Percentiles rank a stretch among this genome's conserved stretches.
phyloP scores from a whole-genome alignment of 2,113 vertebrate genomes.

The Shinisaurus crocodilurus region DNA sequence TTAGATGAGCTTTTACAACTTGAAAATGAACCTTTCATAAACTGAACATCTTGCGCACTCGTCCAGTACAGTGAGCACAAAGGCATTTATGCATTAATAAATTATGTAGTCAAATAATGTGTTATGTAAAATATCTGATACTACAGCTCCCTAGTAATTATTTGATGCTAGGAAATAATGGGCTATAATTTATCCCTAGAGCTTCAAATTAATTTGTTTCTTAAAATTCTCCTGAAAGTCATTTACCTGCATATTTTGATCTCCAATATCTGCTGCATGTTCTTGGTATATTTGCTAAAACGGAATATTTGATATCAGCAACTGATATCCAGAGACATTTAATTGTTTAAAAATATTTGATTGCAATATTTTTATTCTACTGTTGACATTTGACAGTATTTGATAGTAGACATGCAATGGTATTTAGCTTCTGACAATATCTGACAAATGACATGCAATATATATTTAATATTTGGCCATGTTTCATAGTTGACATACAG shows the following conservation, averaged over 20 bases:
- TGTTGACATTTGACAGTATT: neutral
- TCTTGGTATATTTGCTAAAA: neutral
- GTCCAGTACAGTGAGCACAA: neutral
- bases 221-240: neutral
- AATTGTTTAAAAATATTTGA: neutral
- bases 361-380: neutral
- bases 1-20: slow-evolving; percentile 1
- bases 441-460: neutral
- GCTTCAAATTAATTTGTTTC: neutral
- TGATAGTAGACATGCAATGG: neutral
- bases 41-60: neutral
- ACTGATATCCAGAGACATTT: too few species aligned
- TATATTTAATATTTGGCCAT: neutral
- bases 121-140: neutral
- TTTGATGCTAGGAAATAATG: neutral
- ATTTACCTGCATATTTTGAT: neutral
- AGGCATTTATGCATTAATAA: neutral
- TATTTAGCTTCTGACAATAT: neutral
- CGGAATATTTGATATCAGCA: neutral
- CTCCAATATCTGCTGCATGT: neutral
- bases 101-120: neutral
- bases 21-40: slow-evolving; percentile 15
- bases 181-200: neutral
- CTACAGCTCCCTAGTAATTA: neutral
- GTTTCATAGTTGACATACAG: neutral